Percentiles rank a stretch among this genome's conserved stretches.
These are phyloP conservation scores for Corticium candelabrum DNA, from an alignment of 37 sponge, comb jelly and placozoan species.

Conservation along the genomic window DNA sequence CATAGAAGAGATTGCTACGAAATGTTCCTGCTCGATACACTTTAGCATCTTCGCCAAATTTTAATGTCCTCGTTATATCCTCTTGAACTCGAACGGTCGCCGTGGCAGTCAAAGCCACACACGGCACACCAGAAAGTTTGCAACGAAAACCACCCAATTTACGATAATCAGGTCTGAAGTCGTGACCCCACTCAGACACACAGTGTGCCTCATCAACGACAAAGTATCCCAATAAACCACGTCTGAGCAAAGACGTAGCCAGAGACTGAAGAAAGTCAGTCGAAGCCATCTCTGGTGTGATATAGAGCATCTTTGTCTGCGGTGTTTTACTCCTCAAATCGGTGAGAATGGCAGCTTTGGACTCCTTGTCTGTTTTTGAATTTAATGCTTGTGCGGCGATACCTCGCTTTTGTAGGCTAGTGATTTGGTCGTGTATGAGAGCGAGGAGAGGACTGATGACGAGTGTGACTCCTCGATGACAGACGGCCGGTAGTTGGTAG, in stretches of 20 bases:
- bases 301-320: conserved; percentile 73
- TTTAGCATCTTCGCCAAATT: conserved; percentile 26
- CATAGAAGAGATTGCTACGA: conserved; percentile 75
- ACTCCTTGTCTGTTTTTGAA: conserved; percentile 56
- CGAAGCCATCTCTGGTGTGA: conserved; percentile 92
- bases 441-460: conserved; percentile 95
- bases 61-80: conserved; percentile 46
- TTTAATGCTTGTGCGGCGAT: conserved; percentile 72
- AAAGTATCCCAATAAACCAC: conserved; percentile 37
- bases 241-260: conserved; percentile 29
- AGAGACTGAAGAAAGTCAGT: conserved; percentile 43
- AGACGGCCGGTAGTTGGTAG: conserved; percentile 91
- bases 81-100: conserved; percentile 74
- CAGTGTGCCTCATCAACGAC: conserved; percentile 97
- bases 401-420: conserved; percentile 36
- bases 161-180: conserved; percentile 96
- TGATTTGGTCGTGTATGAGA: conserved; percentile 83
- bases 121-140: conserved; percentile 45
- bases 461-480: conserved; percentile 61
- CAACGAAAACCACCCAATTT: conserved; percentile 73
- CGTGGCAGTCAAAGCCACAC: conserved; percentile 93
- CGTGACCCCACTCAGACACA: conserved; percentile 99
- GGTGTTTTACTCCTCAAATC: conserved; percentile 35
- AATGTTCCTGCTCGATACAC: conserved; percentile 54
- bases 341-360: conserved; percentile 45